A percentile compares a stretch with the other conserved stretches of the same genome.
phyloP scores from a whole-genome alignment of 2,797 vertebrate genomes.

The Neomorphus geoffroyi region DNA sequence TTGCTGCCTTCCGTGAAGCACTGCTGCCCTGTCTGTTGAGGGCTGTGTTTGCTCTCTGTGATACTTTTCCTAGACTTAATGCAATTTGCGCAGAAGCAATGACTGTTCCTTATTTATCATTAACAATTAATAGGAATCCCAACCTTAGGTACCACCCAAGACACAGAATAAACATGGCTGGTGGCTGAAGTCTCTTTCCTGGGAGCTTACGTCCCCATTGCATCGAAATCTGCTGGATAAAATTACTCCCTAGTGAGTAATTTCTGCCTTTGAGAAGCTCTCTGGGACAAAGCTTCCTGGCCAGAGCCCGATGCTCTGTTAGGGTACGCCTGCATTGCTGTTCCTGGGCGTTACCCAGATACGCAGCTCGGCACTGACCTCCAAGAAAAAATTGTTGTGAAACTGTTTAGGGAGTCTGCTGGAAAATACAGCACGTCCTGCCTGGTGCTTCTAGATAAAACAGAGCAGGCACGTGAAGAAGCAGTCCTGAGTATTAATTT shows the following conservation, averaged over 20 bases:
- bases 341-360: background rate
- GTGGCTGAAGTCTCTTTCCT: background rate
- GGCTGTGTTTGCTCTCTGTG: background rate
- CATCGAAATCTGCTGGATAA: background rate
- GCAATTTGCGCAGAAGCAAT: background rate
- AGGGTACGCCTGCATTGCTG: background rate
- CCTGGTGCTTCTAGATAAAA: background rate
- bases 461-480: background rate
- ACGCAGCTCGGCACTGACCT: background rate
- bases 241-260: background rate
- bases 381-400: background rate
- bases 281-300: background rate
- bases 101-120: background rate
- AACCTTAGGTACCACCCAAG: background rate
- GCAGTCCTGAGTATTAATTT: background rate
- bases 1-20: background rate
- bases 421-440: background rate
- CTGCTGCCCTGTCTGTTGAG: background rate
- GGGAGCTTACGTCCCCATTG: background rate
- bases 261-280: background rate
- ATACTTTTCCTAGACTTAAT: background rate
- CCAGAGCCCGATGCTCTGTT: background rate
- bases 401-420: conserved; percentile 9
- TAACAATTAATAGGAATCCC: background rate
- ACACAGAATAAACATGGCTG: background rate